Conservation (phyloP, 2,888 invertebrate genomes). For the Dynastes grantii region DNA sequence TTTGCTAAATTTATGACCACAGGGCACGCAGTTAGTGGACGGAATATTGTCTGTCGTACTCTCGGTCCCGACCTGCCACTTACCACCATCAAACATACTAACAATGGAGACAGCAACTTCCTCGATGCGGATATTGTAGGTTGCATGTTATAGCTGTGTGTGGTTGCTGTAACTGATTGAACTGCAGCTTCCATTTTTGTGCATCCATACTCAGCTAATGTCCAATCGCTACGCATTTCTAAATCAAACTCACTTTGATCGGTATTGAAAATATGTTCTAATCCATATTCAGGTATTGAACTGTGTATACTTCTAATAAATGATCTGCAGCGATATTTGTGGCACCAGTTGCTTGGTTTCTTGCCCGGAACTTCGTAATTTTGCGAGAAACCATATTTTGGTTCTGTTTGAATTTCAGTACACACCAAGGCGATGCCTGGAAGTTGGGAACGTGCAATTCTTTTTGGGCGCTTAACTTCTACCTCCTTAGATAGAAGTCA, state of each 20-base stretch:
- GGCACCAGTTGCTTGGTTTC: too few relatives aligned
- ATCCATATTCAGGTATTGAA: neutral
- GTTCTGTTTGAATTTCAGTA: too few relatives aligned
- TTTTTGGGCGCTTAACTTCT: too few relatives aligned
- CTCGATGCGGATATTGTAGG: neutral
- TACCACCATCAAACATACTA: neutral
- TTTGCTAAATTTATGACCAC: neutral
- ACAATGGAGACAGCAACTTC: neutral
- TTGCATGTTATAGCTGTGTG: neutral
- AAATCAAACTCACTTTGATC: neutral
- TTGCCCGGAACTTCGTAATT: too few relatives aligned
- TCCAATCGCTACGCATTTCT: neutral
- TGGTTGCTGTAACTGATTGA: neutral
- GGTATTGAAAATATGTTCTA: neutral
- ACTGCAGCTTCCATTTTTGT: neutral
- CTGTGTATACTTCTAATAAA: neutral
- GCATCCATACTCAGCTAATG: neutral
- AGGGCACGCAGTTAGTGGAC: neutral
- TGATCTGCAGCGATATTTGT: too few relatives aligned
- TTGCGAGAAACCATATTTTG: too few relatives aligned
- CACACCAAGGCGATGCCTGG: too few relatives aligned
- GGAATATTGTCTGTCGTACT: neutral
- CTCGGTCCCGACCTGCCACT: neutral
- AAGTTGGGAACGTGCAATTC: too few relatives aligned
- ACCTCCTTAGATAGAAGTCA: too few relatives aligned